These are phyloP conservation scores for Palythoa heliodiscus DNA, from an alignment of 92 coral and sea anemone species.

Conservation along the genomic window DNA sequence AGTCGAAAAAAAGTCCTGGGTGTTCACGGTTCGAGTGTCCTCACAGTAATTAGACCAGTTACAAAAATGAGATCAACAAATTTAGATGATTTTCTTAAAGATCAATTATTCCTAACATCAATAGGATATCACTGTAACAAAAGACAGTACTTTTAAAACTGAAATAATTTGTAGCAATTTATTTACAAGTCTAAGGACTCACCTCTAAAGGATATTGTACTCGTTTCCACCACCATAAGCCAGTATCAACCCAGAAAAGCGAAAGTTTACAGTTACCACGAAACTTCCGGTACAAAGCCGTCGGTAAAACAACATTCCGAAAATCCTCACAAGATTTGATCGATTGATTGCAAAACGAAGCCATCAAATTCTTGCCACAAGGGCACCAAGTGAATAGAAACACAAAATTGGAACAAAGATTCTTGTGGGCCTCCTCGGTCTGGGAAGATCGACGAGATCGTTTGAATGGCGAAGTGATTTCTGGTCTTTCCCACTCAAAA, in stretches of 20 bases:
- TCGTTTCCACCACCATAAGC: conserved; percentile 48
- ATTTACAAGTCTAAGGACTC: not conserved
- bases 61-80: too few species aligned
- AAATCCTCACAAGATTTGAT: conserved; percentile 54
- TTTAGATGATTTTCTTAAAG: not conserved
- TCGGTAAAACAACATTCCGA: conserved; percentile 66
- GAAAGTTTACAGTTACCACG: conserved; percentile 64
- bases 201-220: conserved; percentile 9
- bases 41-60: too few species aligned
- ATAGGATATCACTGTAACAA: not conserved
- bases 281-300: conserved; percentile 77
- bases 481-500: conserved; percentile 88
- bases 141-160: too few species aligned
- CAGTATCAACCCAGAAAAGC: conserved; percentile 83
- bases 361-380: conserved; percentile 52
- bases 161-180: not conserved
- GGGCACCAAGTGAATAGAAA: conserved; percentile 85
- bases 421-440: conserved; percentile 33
- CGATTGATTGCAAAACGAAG: conserved; percentile 58
- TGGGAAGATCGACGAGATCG: conserved; percentile 56
- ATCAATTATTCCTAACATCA: not conserved
- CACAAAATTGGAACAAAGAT: conserved; percentile 64
- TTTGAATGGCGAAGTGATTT: conserved; percentile 79
- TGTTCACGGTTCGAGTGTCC: too few species aligned
- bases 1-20: too few species aligned